Evolutionary conservation across 2,888 invertebrate genomes (phyloP).

Genomic region (Harmothoe impar): DNA sequence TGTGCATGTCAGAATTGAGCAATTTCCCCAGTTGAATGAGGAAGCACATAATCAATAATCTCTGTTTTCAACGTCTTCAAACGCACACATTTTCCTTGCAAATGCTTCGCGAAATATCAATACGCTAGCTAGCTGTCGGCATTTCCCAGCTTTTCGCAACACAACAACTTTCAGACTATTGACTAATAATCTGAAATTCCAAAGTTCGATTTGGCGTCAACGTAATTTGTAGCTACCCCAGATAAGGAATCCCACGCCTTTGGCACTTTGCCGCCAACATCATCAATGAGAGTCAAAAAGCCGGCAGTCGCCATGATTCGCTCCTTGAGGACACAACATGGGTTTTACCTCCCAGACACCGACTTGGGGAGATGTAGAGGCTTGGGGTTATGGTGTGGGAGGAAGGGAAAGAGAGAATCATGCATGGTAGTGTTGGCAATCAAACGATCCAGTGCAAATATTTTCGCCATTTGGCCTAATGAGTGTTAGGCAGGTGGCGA

Average conservation of each 20-base stretch:
- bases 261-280: neutral
- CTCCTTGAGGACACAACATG: neutral
- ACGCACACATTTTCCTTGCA: neutral
- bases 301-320: neutral
- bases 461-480: conserved; percentile 35
- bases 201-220: neutral
- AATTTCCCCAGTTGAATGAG: too few species aligned
- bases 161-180: neutral
- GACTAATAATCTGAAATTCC: conserved; percentile 29
- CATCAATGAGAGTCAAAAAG: conserved; percentile 5
- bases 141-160: neutral
- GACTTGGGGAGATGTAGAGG: neutral
- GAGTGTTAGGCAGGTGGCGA: conserved; percentile 7
- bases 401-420: neutral
- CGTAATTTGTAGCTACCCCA: neutral
- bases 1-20: too few species aligned
- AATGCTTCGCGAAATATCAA: neutral
- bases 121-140: neutral
- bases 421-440: neutral
- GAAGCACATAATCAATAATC: neutral
- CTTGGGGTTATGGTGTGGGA: neutral
- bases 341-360: neutral
- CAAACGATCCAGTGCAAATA: conserved; percentile 42
- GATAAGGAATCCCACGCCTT: neutral
- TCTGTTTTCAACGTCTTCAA: neutral